Base-by-base conservation (phyloP, 2,113 vertebrate genomes). In the Struthio camelus region DNA sequence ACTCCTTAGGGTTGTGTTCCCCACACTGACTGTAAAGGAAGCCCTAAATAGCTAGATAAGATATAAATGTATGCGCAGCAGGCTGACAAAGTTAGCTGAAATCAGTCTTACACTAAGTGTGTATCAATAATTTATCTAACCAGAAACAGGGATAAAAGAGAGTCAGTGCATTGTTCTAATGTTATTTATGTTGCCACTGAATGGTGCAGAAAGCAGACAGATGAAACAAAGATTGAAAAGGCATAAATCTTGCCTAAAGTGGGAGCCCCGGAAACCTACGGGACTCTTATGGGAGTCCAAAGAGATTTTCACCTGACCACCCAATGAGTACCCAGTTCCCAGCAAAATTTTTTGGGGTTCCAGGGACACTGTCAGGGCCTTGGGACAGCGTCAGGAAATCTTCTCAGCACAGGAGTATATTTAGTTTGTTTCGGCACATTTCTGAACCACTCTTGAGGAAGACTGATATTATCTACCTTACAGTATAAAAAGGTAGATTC, bases 61-160 rank as follows among this genome's bases (percentile, higher is more conserved):
- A 85, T 88, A 72, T 48, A 77, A 94, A 87, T 40, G 66, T n/a
- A 93, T 77, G 66, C 62, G 85, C 18, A 77, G 50, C 81, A 87
- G 50, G 50, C 34, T 91, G 66, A 40, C 85, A 70, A 91, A 94
- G 46, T 91, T 91, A 95, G 87, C 50, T 80, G 67, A 90, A 80
- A 91, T 62, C 65, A 38, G 53, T 85, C 80, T 89, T 93, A 36
- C 48, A 77, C 58, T 72, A 76, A 91, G 20, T 3, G 1, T 58
- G 82, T 62, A 96, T 95, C 77, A 96, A 95, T 96, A 94, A 96
- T 96, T 93, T 82, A 87, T 76, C 66, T 89, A 87, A 91, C 34
- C 36, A 91, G 84, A 87, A 89, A 82, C 70, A 77, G 6, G 22
- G 81, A 73, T 40, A 61, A 88, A 87, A 94, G 69, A 64, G 78